Base-by-base conservation (phyloP, 2,113 vertebrate species). In the Tiliqua scincoides region DNA sequence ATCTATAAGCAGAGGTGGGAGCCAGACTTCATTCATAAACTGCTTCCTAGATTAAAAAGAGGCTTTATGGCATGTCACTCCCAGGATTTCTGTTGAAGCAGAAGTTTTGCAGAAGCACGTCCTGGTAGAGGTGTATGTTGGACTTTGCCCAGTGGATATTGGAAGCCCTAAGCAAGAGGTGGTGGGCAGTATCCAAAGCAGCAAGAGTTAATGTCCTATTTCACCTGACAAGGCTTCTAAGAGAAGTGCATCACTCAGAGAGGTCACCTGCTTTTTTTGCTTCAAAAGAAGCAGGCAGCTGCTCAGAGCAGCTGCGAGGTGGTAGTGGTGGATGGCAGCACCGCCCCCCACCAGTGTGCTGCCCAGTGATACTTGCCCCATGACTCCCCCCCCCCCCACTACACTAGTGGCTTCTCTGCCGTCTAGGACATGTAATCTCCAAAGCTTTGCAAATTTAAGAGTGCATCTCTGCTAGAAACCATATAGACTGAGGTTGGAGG, bases 1-100 rank as follows among this genome's bases (percentile, higher is more conserved):
- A 73, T 86, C 85, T 81, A 74, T 74, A 74, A 73, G 54, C n/a
- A 74, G 57, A 73, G 54, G 54, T 80, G 77, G 77, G 73, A 86
- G 23, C 40, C 43, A 74, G 70, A 80, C 59, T 37, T 25, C 10
- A 74, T 81, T 86, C n/a, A 81, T 74, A 81, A 75, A 86, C 74
- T 54, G 37, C 23, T 85, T n/a, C 62, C 72, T 63, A 15, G 27
- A 23, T n/a, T 15, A 12, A 43, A 52, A 20, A 11, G 52, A 30
- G 21, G 68, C 70, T 20, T 82, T 82, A 32, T 68, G 65, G 65
- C n/a, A 68, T 61, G 32, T 54, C 30, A 35, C 11, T 10, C 0
- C 25, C 52, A 68, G 52, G 35, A 78, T 59, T 85, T 79, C 67
- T 71, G 20, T 23, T 85, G 37, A 82, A n/a, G n/a, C 62, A 23